Percentiles rank a stretch among this genome's conserved stretches.
phyloP scores from a whole-genome alignment of 2,888 invertebrate species.

The Eustalomyia histrio region DNA sequence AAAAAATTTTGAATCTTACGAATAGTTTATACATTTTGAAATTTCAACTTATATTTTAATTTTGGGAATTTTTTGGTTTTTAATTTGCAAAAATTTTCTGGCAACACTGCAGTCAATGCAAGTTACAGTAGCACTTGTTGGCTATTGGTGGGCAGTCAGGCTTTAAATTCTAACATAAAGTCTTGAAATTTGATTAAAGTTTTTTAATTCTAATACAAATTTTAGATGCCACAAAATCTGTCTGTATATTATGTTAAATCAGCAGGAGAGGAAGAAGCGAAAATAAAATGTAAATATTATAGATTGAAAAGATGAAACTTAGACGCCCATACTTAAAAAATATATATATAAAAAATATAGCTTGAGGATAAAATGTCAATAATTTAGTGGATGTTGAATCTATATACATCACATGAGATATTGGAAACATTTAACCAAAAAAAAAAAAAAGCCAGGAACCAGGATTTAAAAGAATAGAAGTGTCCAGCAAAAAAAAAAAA shows the following conservation, averaged over 20 bases:
- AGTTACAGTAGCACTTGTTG: slow-evolving; percentile 20
- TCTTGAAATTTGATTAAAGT: background rate
- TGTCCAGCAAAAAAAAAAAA: too few relatives aligned
- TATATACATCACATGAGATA: slow-evolving; percentile 23
- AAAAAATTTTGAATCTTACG: too few relatives aligned
- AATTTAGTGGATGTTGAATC: slow-evolving; percentile 16
- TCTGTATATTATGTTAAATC: slow-evolving; percentile 16
- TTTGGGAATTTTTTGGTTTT: too few relatives aligned
- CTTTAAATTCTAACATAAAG: background rate
- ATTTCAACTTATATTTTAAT: too few relatives aligned
- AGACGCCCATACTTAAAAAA: slow-evolving; percentile 52
- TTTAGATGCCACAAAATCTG: slow-evolving; percentile 31
- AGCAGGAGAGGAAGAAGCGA: slow-evolving; percentile 17
- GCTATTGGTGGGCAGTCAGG: slow-evolving; percentile 43
- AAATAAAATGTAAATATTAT: slow-evolving; percentile 40
- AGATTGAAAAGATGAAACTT: slow-evolving; percentile 50
- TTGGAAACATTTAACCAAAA: background rate
- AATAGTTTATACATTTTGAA: too few relatives aligned
- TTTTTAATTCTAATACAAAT: slow-evolving; percentile 28
- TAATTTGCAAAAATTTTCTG: too few relatives aligned
- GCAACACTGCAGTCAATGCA: too few relatives aligned
- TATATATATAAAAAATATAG: slow-evolving; percentile 45
- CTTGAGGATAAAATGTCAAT: slow-evolving; percentile 21
- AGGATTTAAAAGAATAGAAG: background rate
- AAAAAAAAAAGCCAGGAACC: background rate